Base-by-base conservation (phyloP, 1,140 invertebrate species). In the Ips typographus region DNA sequence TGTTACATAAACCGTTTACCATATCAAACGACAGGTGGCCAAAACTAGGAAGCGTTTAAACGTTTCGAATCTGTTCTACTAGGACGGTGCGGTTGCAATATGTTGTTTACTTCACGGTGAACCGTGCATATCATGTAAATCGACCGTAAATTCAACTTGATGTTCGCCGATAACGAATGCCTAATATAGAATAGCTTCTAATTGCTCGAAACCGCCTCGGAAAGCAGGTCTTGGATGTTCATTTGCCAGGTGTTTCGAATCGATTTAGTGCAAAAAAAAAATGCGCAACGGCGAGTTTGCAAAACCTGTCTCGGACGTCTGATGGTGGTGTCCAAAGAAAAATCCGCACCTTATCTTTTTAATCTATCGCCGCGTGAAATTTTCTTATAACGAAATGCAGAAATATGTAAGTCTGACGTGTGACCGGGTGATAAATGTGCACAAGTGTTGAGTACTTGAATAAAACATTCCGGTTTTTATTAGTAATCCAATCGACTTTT, bases 11-110 rank as follows among this genome's bases (percentile, higher is more conserved):
- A 56, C 53, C 53, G 53, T 56, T 56, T 56, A 37, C 22, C 53
- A 56, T 56, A 7, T 22, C 22, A 58, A 40, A 41, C 42, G 38
- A 42, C 53, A 66, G 53, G 47, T 63, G 49, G 43, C 47, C 37
- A 43, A 42, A 68, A 60, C 65, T 68, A 68, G 65, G 65, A 60
- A 68, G 65, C 65, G 56, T 68, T 22, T 22, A 22, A 52, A 60
- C 41, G 47, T 66, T 38, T 58, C 38, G 49, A 66, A 66, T 66
- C 64, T 66, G 64, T 66, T 66, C 64, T 44, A 56, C 39, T 47
- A 66, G 49, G 43, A 41, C 8, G 41, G 40, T 38, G 4, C 65
- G 57, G 56, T 53, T 60, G 65, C 65, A 68, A 68, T 68, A 68
- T 68, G 65, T 59, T 68, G 65, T 68, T 68, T 68, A 68, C 40